Evolutionary conservation across 2,888 invertebrate genomes (phyloP), one percentile per base, ranked within the genome.

Genomic region (Polymixis flavicincta): DNA sequence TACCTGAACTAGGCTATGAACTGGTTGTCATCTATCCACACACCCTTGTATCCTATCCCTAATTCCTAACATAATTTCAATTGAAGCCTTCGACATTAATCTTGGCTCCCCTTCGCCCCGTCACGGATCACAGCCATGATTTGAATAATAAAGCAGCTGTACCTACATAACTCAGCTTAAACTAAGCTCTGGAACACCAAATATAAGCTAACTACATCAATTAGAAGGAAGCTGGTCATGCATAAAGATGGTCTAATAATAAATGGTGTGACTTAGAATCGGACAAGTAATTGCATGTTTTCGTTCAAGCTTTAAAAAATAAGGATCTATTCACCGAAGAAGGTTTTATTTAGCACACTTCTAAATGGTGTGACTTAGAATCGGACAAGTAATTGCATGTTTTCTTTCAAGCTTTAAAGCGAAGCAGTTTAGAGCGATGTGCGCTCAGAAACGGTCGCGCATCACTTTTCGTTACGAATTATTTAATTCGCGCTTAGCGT

Each of bases 61-160:
- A n/a, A 57, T 57, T 28, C 19, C 25, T 48, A 19, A 59, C 1
- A 28, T 74, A 54, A 52, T 77, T 68, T 60, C 57, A 78, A 80
- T 71, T 71, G 32, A 32, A 25, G 13, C 55, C 45, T 52, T 59
- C 60, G 32, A 57, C 57, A 69, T 80, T 48, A 64, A 63, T 79
- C 60, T 25, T 52, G 5, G 22, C 2, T 54, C 32, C 28, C 55
- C 17, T 65, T 57, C 22, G 28, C 48, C 61, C 64, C 48, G 22
- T 69, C 74, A 83, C 52, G 74, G 69, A 70, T 71, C 66, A 70
- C 45, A 78, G 32, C 14, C 80, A 70, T 69, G 80, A 70, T 66
- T 79, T 78, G 78, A 74, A 83, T 81, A 83, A 64, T 83, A 70
- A 79, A 83, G 54, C 69, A 61, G 57, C 69, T 70, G 52, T 48